These are phyloP conservation scores for Sesia bembeciformis DNA, from an alignment of 2,888 invertebrate genomes.

Conservation along the genomic window DNA sequence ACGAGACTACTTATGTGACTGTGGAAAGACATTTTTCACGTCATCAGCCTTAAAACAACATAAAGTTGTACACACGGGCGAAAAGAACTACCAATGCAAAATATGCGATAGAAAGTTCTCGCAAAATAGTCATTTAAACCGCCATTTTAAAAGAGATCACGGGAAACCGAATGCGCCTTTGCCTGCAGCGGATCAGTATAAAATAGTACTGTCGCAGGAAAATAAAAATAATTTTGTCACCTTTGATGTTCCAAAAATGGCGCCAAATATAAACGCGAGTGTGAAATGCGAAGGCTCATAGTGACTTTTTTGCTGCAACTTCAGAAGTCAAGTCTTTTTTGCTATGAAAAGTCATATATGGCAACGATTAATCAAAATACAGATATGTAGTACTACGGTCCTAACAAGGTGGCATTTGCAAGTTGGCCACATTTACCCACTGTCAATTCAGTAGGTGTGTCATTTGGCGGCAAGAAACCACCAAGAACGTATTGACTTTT, in stretches of 20 bases:
- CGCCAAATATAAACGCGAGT: slow-evolving; percentile 6
- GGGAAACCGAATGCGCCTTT: slow-evolving; percentile 45
- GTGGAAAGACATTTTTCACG: slow-evolving; percentile 64
- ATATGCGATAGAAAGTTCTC: slow-evolving; percentile 61
- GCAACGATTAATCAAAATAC: no score
- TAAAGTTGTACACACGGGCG: slow-evolving; percentile 57
- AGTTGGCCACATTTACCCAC: no score
- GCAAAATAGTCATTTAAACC: slow-evolving; percentile 54
- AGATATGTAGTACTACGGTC: no score
- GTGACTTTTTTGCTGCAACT: slow-evolving; percentile 2
- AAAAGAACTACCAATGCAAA: slow-evolving; percentile 61
- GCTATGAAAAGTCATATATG: no score
- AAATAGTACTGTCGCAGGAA: slow-evolving; percentile 27
- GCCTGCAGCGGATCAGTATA: slow-evolving; percentile 44
- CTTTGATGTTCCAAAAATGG: slow-evolving; percentile 16
- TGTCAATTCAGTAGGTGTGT: no score
- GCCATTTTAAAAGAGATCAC: slow-evolving; percentile 61
- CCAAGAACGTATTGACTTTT: no score
- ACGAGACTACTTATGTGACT: slow-evolving; percentile 58
- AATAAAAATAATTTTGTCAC: slow-evolving; percentile 20
- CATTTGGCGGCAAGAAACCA: no score
- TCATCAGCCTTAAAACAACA: slow-evolving; percentile 62
- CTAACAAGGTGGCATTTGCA: no score
- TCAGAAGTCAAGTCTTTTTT: neutral
- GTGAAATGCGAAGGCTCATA: slow-evolving; percentile 38